Percentiles rank a stretch among this genome's conserved stretches.
Conservation (phyloP, 2,797 vertebrate species). For the Anolis apletophallus region DNA sequence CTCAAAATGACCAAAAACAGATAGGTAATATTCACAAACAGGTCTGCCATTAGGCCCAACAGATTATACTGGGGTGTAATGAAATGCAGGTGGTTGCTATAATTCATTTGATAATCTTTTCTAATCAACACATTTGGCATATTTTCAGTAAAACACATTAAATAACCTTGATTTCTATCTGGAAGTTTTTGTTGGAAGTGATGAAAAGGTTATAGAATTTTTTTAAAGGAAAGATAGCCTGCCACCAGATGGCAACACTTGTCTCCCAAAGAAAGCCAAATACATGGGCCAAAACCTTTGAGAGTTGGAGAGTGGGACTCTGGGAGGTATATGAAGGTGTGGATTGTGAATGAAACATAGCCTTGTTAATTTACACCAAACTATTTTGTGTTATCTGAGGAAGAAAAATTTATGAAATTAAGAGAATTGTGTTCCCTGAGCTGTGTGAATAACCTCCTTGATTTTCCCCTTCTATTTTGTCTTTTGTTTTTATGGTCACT, state of each 20-base stretch:
- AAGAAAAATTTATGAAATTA: background rate
- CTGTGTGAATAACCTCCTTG: background rate
- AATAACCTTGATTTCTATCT: background rate
- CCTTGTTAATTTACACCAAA: background rate
- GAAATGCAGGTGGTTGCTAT: background rate
- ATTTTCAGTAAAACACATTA: background rate
- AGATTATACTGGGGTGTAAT: background rate
- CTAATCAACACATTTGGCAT: background rate
- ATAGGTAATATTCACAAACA: background rate
- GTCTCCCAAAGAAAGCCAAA: background rate
- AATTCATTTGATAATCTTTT: background rate
- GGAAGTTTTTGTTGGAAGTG: background rate
- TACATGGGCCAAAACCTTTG: background rate
- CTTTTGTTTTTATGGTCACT: background rate
- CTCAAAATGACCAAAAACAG: background rate
- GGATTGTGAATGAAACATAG: background rate
- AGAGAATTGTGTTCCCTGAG: background rate
- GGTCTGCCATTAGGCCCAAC: background rate
- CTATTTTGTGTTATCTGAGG: background rate
- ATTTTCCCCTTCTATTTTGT: background rate
- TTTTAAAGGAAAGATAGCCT: background rate
- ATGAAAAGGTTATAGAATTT: background rate
- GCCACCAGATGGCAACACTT: background rate
- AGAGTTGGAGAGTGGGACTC: background rate
- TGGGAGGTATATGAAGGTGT: background rate